Evolutionary conservation across 2,113 vertebrate genomes (phyloP).

Genomic region (Atractosteus spatula): DNA sequence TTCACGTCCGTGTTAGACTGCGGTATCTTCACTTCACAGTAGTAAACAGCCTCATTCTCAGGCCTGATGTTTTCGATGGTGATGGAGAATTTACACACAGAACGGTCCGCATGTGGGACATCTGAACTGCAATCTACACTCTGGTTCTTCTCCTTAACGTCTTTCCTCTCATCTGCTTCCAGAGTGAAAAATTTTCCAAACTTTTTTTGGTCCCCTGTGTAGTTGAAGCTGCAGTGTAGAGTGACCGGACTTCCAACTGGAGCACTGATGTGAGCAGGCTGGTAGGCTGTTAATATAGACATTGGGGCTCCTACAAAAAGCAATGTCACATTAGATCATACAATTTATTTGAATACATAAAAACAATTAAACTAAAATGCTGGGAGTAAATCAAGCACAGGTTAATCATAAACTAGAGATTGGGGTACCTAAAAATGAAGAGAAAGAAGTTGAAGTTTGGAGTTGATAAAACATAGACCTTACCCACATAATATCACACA

Average conservation of each 20-base stretch:
- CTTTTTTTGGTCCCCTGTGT: neutral
- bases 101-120: neutral
- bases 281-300: neutral
- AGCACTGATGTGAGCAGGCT: neutral
- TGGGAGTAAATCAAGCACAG: too few relatives aligned
- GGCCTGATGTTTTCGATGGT: neutral
- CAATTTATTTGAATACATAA: too few relatives aligned
- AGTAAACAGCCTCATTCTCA: neutral
- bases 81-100: neutral
- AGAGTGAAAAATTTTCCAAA: neutral
- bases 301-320: neutral
- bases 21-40: slow-evolving; percentile 4
- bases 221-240: neutral
- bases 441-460: too few relatives aligned
- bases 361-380: too few relatives aligned
- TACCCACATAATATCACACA: too few relatives aligned
- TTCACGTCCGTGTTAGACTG: neutral
- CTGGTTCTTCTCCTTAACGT: neutral
- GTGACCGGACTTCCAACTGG: neutral
- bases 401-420: too few relatives aligned
- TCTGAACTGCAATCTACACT: too few relatives aligned
- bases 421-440: too few relatives aligned
- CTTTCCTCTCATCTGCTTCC: neutral
- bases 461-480: too few relatives aligned
- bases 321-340: too few relatives aligned